phyloP scores from a whole-genome alignment of 2,797 vertebrate genomes.

The Danio albolineatus region DNA sequence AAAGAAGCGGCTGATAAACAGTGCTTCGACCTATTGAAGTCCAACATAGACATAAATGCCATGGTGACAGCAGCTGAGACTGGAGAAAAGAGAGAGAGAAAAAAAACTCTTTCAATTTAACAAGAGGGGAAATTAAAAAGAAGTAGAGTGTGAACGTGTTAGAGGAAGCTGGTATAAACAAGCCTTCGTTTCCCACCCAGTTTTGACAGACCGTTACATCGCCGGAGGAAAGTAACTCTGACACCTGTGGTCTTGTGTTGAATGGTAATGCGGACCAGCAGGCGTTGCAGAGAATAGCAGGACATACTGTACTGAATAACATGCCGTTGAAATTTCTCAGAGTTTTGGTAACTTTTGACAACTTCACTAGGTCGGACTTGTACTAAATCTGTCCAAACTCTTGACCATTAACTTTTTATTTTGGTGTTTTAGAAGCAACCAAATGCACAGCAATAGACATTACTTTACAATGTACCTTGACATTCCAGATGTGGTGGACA shows the following conservation, averaged over 20 bases:
- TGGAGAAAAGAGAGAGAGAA: neutral
- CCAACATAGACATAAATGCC: conserved; percentile 43
- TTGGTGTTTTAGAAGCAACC: neutral
- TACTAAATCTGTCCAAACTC: neutral
- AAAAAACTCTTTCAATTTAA: conserved; percentile 34
- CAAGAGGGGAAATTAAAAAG: conserved; percentile 46
- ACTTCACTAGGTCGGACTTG: neutral
- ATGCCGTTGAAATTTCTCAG: neutral
- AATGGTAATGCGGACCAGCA: conserved; percentile 11
- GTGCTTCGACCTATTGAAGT: conserved; percentile 42
- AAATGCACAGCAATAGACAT: neutral
- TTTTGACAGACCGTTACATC: conserved; percentile 20
- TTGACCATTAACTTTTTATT: too few species aligned
- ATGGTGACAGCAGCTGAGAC: conserved; percentile 19
- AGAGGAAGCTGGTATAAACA: conserved; percentile 24
- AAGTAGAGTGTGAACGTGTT: conserved; percentile 28
- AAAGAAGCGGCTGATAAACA: conserved; percentile 48
- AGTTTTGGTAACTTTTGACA: neutral
- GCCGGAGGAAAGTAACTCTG: conserved; percentile 10
- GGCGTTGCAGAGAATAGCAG: conserved; percentile 6
- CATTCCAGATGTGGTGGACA: too few species aligned
- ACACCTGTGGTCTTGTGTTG: conserved; percentile 8
- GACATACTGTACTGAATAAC: neutral
- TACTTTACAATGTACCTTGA: neutral
- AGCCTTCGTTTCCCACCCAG: neutral